These are phyloP conservation scores for Pomacea canaliculata DNA, from an alignment of 2,888 invertebrate species.

Conservation along the genomic window DNA sequence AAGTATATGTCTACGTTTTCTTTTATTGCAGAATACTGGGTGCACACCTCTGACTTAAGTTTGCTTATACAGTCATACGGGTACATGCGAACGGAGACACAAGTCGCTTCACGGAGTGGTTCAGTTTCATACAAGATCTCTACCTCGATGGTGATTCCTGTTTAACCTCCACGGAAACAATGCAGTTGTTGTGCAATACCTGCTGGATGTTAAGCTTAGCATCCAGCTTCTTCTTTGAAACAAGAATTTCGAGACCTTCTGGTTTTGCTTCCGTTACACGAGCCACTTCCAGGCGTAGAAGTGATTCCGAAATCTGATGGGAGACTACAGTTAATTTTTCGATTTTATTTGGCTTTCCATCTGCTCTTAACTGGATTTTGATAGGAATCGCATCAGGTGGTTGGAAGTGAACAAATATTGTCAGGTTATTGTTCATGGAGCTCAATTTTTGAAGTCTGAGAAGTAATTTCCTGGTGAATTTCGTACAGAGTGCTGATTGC, in stretches of 20 bases:
- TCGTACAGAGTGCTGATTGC: too few species aligned
- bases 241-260: not conserved
- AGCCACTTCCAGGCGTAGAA: not conserved
- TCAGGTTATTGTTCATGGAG: too few species aligned
- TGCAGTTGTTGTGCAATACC: not conserved
- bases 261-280: not conserved
- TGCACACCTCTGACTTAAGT: not conserved
- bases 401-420: not conserved
- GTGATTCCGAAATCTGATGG: not conserved
- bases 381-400: not conserved
- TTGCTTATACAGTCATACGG: not conserved
- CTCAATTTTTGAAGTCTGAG: not conserved
- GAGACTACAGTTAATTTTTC: not conserved
- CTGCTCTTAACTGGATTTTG: not conserved
- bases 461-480: too few species aligned
- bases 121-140: not conserved
- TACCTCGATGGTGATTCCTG: not conserved
- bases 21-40: too few species aligned
- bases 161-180: not conserved
- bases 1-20: not conserved
- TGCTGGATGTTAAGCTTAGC: not conserved
- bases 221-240: not conserved
- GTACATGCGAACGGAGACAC: not conserved
- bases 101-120: not conserved
- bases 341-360: not conserved